phyloP scores from a whole-genome alignment of 2,113 vertebrate genomes.

The Corynorhinus townsendii region DNA sequence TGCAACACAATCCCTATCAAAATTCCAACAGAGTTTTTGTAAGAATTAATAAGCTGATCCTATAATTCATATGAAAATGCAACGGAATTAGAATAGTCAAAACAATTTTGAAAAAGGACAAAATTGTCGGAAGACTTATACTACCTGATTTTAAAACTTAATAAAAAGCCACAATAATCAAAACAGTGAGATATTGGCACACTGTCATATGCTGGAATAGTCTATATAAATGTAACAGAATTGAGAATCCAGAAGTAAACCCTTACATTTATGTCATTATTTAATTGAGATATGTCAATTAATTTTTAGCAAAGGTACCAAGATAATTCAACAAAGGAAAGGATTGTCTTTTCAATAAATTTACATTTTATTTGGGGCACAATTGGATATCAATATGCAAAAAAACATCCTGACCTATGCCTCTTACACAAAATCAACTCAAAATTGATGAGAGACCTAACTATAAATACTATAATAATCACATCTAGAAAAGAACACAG shows the following conservation, averaged over 20 bases:
- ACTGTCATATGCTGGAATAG: neutral
- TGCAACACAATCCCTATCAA: neutral
- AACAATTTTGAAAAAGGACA: neutral
- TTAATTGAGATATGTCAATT: neutral
- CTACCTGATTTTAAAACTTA: neutral
- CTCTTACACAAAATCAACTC: neutral
- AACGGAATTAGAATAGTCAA: neutral
- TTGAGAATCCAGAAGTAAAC: neutral
- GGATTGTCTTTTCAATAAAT: neutral
- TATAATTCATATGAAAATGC: neutral
- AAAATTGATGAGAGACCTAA: neutral
- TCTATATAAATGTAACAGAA: neutral
- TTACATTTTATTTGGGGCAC: neutral
- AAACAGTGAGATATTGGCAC: neutral
- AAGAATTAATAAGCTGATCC: neutral
- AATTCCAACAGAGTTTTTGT: neutral
- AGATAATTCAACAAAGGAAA: neutral
- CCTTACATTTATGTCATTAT: neutral
- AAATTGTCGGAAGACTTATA: neutral
- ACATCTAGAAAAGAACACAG: neutral
- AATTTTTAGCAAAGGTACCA: neutral
- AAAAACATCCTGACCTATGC: neutral
- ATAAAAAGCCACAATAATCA: neutral
- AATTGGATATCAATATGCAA: neutral
- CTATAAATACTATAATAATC: neutral